phyloP scores from a whole-genome alignment of 2,888 invertebrate species.

The Meta bourneti region DNA sequence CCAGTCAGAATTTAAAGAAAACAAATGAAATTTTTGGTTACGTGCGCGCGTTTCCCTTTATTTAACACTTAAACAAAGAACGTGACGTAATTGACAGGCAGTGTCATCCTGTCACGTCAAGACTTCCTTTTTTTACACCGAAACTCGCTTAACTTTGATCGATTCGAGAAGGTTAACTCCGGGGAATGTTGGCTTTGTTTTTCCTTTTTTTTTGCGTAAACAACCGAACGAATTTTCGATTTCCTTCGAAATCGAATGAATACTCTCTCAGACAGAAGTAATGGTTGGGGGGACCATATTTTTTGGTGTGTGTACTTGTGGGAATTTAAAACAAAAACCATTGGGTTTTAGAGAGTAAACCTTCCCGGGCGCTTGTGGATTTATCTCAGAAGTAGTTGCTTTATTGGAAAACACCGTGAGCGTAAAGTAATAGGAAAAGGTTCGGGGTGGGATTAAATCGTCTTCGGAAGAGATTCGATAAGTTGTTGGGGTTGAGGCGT shows the following conservation, averaged over 20 bases:
- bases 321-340: background rate
- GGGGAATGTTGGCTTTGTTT: too few relatives aligned
- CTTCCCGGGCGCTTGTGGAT: background rate
- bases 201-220: background rate
- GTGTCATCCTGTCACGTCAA: background rate
- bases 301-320: background rate
- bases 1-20: background rate
- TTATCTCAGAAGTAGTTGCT: background rate
- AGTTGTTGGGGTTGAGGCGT: background rate
- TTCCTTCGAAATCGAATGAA: background rate
- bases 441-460: background rate
- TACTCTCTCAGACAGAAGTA: background rate
- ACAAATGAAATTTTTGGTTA: background rate
- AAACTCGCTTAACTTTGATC: background rate
- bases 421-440: background rate
- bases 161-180: background rate
- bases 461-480: background rate
- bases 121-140: background rate
- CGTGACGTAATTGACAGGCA: background rate
- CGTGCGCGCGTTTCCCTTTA: background rate
- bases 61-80: background rate
- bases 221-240: background rate
- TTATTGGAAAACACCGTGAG: slow-evolving; percentile 11
- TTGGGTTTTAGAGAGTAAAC: background rate
- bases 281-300: background rate